Evolutionary conservation across 2,797 vertebrate species (phyloP), one percentile per base, ranked within the genome.

Genomic region (Phoebastria nigripes): DNA sequence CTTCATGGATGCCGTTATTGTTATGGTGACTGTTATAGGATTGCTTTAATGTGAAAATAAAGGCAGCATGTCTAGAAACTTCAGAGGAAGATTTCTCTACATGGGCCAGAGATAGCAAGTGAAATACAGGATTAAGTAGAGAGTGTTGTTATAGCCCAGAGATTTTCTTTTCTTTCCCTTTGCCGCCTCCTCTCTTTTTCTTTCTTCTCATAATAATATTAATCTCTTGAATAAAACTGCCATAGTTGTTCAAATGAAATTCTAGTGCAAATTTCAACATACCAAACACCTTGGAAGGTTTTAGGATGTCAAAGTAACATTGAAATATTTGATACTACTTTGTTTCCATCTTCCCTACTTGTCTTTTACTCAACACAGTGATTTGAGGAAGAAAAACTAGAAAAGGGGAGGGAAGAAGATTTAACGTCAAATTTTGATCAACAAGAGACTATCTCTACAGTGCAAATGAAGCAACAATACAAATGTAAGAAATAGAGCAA

Each of bases 51-150:
- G 13, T 82, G 84, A 89, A 96, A 85, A 93, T 74, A 56, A 86
- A 93, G 62, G 70, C 62, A 94, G 54, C 77, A 80, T 35, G 41
- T 73, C 82, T 61, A 69, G n/a, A 70, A 80, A 93, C 79, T 86
- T 79, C 89, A 96, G 70, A 96, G 39, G 65, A 93, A 92, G n/a
- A 49, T 61, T 91, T 93, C 62, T 90, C 59, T 52, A 41, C 21
- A 52, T 37, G 65, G 81, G 55, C 84, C 81, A 96, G 73, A 96
- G 42, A 71, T 18, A 76, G 62, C 66, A 93, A 78, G 26, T 7
- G 66, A 89, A 94, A 93, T 35, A 58, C 5, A 72, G 52, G 67
- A 94, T 83, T 95, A 90, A 93, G 44, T 41, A 85, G 29, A 81
- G 3, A 61, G 29, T 78, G 51, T 22, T 91, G 52, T 87, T 92